phyloP scores from a whole-genome alignment of 1,140 invertebrate species.

The Euglossa dilemma region DNA sequence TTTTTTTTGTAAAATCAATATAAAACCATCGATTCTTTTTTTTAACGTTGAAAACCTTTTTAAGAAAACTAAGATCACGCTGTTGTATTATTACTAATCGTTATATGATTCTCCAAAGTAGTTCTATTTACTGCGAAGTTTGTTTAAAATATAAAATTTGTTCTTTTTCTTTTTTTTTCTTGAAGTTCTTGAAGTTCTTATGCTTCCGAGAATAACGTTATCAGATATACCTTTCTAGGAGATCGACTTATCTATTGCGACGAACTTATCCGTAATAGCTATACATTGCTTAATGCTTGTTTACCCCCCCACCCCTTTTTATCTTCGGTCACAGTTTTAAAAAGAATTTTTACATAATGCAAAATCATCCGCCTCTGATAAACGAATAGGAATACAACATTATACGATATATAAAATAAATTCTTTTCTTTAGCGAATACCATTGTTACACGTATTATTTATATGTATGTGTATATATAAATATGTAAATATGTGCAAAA shows the following conservation, averaged over 20 bases:
- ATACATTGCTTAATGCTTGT: not conserved
- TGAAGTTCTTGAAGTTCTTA: not conserved
- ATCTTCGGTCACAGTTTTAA: not conserved
- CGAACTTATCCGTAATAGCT: not conserved
- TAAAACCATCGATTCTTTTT: not conserved
- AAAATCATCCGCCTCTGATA: not conserved
- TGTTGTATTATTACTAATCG: not conserved
- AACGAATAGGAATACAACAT: not conserved
- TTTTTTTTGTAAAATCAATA: not conserved
- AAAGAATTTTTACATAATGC: not conserved
- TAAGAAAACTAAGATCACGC: too few species aligned
- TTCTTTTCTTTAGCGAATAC: not conserved
- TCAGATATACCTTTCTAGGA: not conserved
- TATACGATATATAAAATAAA: too few species aligned
- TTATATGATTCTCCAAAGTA: not conserved
- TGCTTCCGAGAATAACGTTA: not conserved
- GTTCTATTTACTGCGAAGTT: too few species aligned
- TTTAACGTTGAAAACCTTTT: not conserved
- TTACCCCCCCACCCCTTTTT: too few species aligned
- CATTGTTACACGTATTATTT: not conserved
- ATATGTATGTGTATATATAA: not conserved
- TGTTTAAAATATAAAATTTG: too few species aligned
- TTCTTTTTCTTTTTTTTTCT: too few species aligned
- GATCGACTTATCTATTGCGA: not conserved
- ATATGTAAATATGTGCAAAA: conserved; percentile 1